These are phyloP conservation scores for Drosophila subquinaria DNA, from an alignment of 2,888 invertebrate species.

Conservation along the genomic window DNA sequence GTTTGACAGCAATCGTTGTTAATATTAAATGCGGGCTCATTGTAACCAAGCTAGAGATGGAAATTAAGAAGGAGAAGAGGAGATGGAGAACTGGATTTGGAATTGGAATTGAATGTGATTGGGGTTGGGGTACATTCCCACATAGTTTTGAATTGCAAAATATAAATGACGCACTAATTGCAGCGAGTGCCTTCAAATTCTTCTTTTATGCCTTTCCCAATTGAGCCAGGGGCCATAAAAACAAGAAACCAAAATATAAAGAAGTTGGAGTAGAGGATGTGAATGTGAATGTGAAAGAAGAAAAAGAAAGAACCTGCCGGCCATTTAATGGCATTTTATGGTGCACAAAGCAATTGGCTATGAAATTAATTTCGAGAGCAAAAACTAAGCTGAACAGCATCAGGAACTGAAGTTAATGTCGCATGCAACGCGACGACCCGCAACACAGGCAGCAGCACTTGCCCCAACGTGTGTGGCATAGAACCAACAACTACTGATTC, in stretches of 20 bases:
- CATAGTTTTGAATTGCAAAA: constrained; percentile 76
- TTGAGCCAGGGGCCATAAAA: constrained; percentile 65
- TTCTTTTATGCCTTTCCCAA: constrained; percentile 61
- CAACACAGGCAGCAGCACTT: constrained; percentile 24
- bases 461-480: constrained; percentile 57
- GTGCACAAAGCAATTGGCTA: constrained; percentile 73
- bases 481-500: constrained; percentile 10
- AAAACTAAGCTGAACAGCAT: constrained; percentile 15
- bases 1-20: constrained; percentile 67
- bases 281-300: neutral
- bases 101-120: constrained; percentile 10
- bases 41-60: constrained; percentile 30
- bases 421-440: constrained; percentile 69
- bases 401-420: constrained; percentile 76
- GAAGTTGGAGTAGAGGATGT: neutral
- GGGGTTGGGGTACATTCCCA: constrained; percentile 50
- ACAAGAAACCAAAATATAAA: constrained; percentile 28
- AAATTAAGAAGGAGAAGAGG: neutral
- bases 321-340: constrained; percentile 69
- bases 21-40: constrained; percentile 64
- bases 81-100: constrained; percentile 1
- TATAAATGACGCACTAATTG: constrained; percentile 80
- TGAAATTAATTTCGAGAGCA: constrained; percentile 75
- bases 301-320: constrained; percentile 41
- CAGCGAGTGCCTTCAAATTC: constrained; percentile 55